Conservation (phyloP, 2,797 vertebrate species). For the Falco biarmicus region DNA sequence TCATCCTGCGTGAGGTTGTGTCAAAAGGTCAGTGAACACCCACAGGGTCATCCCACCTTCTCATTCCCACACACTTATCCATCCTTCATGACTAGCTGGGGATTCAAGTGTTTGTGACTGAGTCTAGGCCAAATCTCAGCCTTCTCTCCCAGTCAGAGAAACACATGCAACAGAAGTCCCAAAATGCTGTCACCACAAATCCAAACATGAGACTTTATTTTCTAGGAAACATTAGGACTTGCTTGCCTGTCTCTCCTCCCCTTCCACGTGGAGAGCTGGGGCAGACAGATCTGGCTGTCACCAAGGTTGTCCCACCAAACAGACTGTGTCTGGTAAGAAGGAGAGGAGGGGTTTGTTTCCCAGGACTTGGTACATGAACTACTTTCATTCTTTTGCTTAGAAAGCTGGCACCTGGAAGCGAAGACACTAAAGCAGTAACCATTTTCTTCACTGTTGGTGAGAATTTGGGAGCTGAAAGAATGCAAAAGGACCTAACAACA, state of each 20-base stretch:
- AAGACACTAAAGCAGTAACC: not conserved
- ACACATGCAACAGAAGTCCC: not conserved
- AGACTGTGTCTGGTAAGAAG: not conserved
- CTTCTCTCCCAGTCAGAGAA: not conserved
- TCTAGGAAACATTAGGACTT: not conserved
- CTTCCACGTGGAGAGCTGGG: not conserved
- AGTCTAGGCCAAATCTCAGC: not conserved
- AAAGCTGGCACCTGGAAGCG: not conserved
- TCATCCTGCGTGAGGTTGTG: not conserved
- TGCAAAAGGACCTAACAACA: not conserved
- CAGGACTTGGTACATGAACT: not conserved
- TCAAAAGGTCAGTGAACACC: not conserved
- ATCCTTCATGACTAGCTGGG: not conserved
- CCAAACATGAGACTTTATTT: not conserved
- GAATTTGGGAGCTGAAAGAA: not conserved
- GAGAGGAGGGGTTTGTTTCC: not conserved
- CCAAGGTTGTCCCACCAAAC: not conserved
- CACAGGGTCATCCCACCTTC: not conserved
- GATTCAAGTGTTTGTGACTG: not conserved
- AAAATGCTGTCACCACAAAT: not conserved
- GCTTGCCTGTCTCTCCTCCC: not conserved
- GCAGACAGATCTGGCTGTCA: not conserved
- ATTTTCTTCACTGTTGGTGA: not conserved
- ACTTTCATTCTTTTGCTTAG: not conserved
- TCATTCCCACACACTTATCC: not conserved